These are phyloP conservation scores for Apocheima hispidaria DNA, from an alignment of 2,888 invertebrate species.

Conservation along the genomic window DNA sequence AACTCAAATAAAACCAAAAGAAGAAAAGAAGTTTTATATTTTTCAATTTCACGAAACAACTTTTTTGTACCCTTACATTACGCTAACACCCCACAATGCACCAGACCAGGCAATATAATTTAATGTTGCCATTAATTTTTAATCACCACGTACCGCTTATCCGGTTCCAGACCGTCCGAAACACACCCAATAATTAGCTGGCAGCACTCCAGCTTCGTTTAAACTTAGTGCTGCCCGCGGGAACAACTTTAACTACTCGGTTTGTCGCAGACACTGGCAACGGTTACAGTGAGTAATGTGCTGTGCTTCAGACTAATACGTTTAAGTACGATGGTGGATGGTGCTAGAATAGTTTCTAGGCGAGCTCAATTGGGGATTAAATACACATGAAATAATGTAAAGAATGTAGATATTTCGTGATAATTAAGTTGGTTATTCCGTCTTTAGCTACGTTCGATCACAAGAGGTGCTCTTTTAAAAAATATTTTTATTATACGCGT, in stretches of 20 bases:
- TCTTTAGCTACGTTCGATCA: no score
- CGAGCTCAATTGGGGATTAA: background rate
- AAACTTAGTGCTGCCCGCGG: constrained; percentile 42
- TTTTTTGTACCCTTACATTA: background rate
- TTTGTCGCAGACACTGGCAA: constrained; percentile 39
- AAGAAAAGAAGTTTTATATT: no score
- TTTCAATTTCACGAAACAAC: background rate
- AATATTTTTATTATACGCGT: no score
- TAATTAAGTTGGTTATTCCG: no score
- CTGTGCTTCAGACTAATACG: constrained; percentile 26
- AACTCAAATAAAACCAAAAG: no score
- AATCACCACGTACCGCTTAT: constrained; percentile 25
- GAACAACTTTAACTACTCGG: constrained; percentile 44
- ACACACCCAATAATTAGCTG: constrained; percentile 49
- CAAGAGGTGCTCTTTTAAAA: no score
- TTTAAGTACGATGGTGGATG: no score
- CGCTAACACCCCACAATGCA: background rate
- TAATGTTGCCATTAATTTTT: constrained; percentile 19
- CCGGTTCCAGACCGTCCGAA: constrained; percentile 29
- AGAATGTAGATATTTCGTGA: no score
- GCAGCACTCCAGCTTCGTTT: constrained; percentile 47
- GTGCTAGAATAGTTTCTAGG: constrained; percentile 2
- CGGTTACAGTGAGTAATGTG: constrained; percentile 32
- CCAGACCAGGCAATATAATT: constrained; percentile 5
- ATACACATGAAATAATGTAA: background rate